These are phyloP conservation scores for Coptotermes formosanus DNA, from an alignment of 1,140 invertebrate species.

Conservation along the genomic window DNA sequence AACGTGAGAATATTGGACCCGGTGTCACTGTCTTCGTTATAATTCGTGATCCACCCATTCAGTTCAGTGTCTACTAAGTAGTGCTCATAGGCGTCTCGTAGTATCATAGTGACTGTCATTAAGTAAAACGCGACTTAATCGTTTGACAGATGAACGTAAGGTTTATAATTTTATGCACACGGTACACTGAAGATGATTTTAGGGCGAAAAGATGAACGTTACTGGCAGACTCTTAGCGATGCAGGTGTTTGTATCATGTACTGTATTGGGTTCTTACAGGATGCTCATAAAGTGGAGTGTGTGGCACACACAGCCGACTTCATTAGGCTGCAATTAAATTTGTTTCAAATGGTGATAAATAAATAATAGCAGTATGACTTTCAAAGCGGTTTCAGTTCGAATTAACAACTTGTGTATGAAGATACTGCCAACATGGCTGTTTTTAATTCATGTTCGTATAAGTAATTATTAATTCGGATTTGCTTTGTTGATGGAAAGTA, in stretches of 20 bases:
- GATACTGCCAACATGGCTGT: neutral
- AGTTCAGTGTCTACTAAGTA: no score
- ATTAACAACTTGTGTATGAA: neutral
- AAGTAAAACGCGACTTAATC: no score
- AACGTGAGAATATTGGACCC: neutral
- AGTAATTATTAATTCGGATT: neutral
- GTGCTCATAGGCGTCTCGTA: no score
- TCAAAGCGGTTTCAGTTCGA: neutral
- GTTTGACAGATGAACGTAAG: no score
- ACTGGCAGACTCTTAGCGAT: neutral
- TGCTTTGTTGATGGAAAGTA: neutral
- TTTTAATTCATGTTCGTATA: neutral
- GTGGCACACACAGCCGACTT: neutral
- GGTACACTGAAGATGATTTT: neutral
- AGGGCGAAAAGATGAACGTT: neutral
- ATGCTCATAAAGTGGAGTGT: neutral
- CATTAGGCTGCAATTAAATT: neutral
- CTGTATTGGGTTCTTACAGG: no score
- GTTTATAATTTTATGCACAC: no score
- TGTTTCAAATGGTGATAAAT: neutral
- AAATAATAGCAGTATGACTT: neutral
- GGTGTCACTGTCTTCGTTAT: no score
- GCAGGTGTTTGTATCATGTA: neutral
- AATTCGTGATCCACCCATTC: no score
- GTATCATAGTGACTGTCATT: no score